A percentile compares a stretch with the other conserved stretches of the same genome.
These are phyloP conservation scores for Buceros bicornis DNA, from an alignment of 2,797 vertebrate genomes.

Conservation along the genomic window DNA sequence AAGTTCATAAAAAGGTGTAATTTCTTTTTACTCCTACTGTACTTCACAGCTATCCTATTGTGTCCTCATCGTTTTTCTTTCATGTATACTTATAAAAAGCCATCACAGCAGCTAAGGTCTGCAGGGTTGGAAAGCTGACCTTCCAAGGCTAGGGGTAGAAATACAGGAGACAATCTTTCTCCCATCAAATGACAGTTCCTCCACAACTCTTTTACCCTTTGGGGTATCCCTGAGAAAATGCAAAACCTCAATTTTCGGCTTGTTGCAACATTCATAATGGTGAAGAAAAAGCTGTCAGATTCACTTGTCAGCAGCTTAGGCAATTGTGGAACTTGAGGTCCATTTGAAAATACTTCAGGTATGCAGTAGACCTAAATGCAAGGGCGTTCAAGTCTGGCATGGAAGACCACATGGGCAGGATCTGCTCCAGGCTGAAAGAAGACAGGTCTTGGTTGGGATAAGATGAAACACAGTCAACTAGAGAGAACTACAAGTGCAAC, in stretches of 20 bases:
- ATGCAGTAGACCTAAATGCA: not conserved
- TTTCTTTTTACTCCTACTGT: constrained; percentile 11
- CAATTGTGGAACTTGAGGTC: not conserved
- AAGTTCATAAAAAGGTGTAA: constrained; percentile 18
- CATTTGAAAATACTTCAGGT: not conserved
- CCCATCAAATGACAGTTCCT: not conserved
- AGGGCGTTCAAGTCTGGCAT: not conserved
- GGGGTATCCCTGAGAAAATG: not conserved
- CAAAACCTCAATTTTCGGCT: not conserved
- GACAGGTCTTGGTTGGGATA: not conserved
- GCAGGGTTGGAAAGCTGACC: not conserved
- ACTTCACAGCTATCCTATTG: not conserved
- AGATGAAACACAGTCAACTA: not conserved
- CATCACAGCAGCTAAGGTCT: not conserved
- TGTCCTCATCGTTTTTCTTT: constrained; percentile 10
- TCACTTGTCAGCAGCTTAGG: not conserved
- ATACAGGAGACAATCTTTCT: not conserved
- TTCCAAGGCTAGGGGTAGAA: not conserved
- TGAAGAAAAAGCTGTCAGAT: not conserved
- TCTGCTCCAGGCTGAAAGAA: not conserved
- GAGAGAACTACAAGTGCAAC: not conserved
- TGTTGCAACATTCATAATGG: not conserved
- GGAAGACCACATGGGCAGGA: not conserved
- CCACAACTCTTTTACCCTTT: not conserved
- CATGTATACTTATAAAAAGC: not conserved